Conservation (phyloP, 35 echinoderm and acorn worm genomes). For the Lytechinus variegatus region DNA sequence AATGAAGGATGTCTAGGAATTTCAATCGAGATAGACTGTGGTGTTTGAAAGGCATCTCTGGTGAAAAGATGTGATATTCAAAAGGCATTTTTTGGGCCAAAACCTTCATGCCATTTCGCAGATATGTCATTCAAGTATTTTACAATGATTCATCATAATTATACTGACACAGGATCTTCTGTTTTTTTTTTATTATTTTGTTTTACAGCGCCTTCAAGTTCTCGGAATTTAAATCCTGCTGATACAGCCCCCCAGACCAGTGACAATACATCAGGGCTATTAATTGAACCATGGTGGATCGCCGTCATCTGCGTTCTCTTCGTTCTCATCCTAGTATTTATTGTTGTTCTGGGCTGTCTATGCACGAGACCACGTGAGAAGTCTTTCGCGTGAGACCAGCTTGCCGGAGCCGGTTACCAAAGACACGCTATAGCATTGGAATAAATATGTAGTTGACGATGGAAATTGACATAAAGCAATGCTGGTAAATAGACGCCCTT, state of each 20-base stretch:
- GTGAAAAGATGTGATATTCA: too few relatives aligned
- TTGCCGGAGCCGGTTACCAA: not conserved
- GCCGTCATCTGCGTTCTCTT: constrained; percentile 53
- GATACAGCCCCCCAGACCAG: not conserved
- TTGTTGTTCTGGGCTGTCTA: constrained; percentile 55
- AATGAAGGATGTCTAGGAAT: too few relatives aligned
- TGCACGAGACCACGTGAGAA: constrained; percentile 24
- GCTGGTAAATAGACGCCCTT: not conserved
- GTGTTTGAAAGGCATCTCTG: too few relatives aligned
- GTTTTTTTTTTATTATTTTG: not conserved
- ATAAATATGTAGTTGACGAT: not conserved
- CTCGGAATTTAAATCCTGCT: not conserved
- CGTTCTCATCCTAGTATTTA: constrained; percentile 58
- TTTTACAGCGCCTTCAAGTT: not conserved
- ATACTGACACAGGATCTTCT: too few relatives aligned
- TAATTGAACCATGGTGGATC: constrained; percentile 70
- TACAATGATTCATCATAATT: too few relatives aligned
- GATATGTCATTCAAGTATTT: too few relatives aligned
- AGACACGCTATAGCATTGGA: not conserved
- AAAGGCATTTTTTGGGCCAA: too few relatives aligned
- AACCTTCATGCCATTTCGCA: too few relatives aligned
- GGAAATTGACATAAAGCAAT: not conserved
- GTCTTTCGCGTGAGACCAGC: not conserved
- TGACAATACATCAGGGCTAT: not conserved
- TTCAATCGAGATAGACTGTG: too few relatives aligned